Evolutionary conservation across 1,140 invertebrate species (phyloP).

Genomic region (Physella acuta): DNA sequence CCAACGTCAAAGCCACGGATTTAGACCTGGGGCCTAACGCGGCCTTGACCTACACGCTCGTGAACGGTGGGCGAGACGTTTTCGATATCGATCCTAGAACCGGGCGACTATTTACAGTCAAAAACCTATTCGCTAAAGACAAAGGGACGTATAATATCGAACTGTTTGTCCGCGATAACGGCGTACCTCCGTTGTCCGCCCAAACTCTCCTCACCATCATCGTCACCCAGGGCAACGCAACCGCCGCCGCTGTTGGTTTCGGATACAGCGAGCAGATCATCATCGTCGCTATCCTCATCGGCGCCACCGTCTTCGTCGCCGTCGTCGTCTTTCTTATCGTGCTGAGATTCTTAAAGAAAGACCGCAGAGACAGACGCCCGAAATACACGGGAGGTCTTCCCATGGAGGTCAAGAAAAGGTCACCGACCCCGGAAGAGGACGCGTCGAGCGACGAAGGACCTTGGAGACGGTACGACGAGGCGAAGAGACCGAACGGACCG

Average conservation of each 20-base stretch:
- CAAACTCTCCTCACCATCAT: conserved; percentile 10
- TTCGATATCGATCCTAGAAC: conserved; percentile 24
- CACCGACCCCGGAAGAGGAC: neutral
- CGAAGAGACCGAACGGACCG: conserved; percentile 19
- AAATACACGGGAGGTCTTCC: conserved; percentile 20
- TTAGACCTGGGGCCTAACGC: conserved; percentile 25
- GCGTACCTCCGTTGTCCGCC: neutral
- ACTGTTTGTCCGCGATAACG: conserved; percentile 21
- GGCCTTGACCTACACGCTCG: conserved; percentile 20
- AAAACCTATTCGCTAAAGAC: conserved; percentile 19
- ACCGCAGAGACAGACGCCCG: conserved; percentile 13
- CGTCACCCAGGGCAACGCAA: conserved; percentile 25
- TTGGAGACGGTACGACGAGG: conserved; percentile 28
- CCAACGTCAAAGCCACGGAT: conserved; percentile 20
- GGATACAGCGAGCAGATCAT: conserved; percentile 27
- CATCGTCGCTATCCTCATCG: conserved; percentile 28
- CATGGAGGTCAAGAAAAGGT: conserved; percentile 21
- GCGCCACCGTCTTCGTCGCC: conserved; percentile 27
- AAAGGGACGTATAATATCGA: conserved; percentile 21
- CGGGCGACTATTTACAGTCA: conserved; percentile 11
- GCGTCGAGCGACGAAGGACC: conserved; percentile 17
- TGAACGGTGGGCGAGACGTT: conserved; percentile 4
- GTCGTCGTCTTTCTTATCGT: conserved; percentile 26
- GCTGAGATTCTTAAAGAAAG: conserved; percentile 24
- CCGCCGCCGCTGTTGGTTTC: neutral